Percentiles rank a stretch among this genome's conserved stretches.
Evolutionary conservation across 2,888 invertebrate genomes (phyloP).

Genomic region (Clivina fossor): DNA sequence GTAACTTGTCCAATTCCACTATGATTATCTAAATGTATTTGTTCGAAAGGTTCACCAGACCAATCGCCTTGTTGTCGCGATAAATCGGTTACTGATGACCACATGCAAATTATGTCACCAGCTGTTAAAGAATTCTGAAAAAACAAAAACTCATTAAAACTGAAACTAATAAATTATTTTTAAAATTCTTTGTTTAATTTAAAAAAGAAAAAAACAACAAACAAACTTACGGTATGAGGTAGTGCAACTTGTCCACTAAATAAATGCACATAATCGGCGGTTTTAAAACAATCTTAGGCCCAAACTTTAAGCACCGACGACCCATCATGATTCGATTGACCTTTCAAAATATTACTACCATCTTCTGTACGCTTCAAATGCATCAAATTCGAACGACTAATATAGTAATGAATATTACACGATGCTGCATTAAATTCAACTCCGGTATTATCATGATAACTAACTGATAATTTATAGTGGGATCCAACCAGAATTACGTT

Average conservation of each 20-base stretch:
- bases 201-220: too few relatives aligned
- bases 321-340: constrained; percentile 55
- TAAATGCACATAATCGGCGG: constrained; percentile 52
- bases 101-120: constrained; percentile 60
- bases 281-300: constrained; percentile 50
- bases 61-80: constrained; percentile 49
- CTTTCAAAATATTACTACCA: constrained; percentile 55
- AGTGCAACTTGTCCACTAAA: constrained; percentile 50
- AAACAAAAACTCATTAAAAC: too few relatives aligned
- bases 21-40: constrained; percentile 48
- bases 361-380: constrained; percentile 52
- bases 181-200: too few relatives aligned
- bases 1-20: constrained; percentile 51
- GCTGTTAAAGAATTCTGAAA: constrained; percentile 52
- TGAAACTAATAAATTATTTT: too few relatives aligned
- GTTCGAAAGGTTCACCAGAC: constrained; percentile 48
- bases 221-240: constrained; percentile 48
- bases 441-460: constrained; percentile 61
- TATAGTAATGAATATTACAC: constrained; percentile 53
- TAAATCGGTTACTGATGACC: constrained; percentile 52
- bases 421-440: constrained; percentile 57
- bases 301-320: constrained; percentile 57
- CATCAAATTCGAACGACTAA: constrained; percentile 54
- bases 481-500: constrained; percentile 56
- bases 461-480: constrained; percentile 54